Base-by-base conservation (phyloP, 2,113 vertebrate genomes). In the Lagopus leucura region DNA sequence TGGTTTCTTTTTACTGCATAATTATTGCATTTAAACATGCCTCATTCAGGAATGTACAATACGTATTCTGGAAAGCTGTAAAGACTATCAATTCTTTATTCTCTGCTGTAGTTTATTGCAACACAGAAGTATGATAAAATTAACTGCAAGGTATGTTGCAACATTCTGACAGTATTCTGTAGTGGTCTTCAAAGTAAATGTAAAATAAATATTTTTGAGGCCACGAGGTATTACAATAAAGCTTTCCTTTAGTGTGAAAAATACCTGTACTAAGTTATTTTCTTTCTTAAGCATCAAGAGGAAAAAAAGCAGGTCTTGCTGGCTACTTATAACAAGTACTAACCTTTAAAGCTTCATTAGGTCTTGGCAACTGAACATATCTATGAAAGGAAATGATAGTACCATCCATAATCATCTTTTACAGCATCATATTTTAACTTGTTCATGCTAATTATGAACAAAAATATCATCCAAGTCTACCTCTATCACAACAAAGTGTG, bases 71-170 rank as follows among this genome's bases (percentile, higher is more conserved):
- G 45, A 50, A 61, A n/a, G 61, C 10, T 73, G 61, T 55, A 73
- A 92, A 74, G 34, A 57, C 8, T 69, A 66, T 82, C 69, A 75
- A 65, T 82, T 89, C 77, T 80, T 89, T 74, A 92, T 79, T 32
- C 20, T 30, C 45, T 17, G 28, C 36, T 52, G 57, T 32, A 77
- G 82, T 73, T 92, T 81, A 43, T 11, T 43, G 64, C 57, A 69
- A 72, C 42, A 67, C 30, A 71, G 34, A 74, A 82, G 11, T 17
- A 16, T 30, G 54, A 89, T 58, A 94, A 93, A 86, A 61, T 24
- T 16, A 91, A 19, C 57, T 70, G 70, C 16, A 43, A 82, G 47
- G 70, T 10, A 24, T 61, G 2, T 57, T 90, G 60, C 71, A 73
- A 74, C 38, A 6, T 45, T 13, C 36, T 83, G 67, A 40, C 42